Conservation (phyloP, 2,797 vertebrate genomes). For the Bradypodion pumilum region DNA sequence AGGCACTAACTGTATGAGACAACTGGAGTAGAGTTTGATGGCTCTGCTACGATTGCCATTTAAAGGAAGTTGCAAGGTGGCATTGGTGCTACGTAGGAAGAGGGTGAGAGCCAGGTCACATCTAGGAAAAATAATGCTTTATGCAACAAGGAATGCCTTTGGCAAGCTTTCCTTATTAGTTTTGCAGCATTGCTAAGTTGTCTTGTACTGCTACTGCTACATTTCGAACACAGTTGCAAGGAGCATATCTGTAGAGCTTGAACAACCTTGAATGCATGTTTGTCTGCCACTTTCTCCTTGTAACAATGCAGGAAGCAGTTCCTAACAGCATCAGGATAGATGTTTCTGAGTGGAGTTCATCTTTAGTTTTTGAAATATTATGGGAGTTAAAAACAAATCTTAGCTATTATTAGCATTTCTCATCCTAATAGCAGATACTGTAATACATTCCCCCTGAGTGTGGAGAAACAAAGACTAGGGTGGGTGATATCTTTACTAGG, state of each 20-base stretch:
- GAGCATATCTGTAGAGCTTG: background rate
- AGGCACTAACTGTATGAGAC: background rate
- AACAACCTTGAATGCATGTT: background rate
- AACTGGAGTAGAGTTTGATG: background rate
- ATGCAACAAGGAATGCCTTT: too few relatives aligned
- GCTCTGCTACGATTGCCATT: background rate
- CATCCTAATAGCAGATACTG: background rate
- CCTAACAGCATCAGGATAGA: background rate
- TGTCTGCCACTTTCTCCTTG: background rate
- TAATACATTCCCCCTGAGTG: too few relatives aligned
- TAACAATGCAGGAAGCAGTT: background rate
- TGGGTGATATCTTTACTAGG: too few relatives aligned
- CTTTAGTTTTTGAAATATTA: background rate
- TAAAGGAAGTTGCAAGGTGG: background rate
- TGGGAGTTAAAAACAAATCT: background rate
- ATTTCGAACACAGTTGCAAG: background rate
- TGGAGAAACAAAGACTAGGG: too few relatives aligned
- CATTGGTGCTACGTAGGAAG: background rate
- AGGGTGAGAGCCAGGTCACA: background rate
- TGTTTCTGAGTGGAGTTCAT: background rate
- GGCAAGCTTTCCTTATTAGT: background rate
- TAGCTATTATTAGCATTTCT: background rate
- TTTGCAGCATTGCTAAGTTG: background rate
- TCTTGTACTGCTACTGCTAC: background rate
- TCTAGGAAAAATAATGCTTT: too few relatives aligned